A percentile compares a stretch with the other conserved stretches of the same genome.
phyloP scores from a whole-genome alignment of 2,797 vertebrate species.

The Sebastes itinus region DNA sequence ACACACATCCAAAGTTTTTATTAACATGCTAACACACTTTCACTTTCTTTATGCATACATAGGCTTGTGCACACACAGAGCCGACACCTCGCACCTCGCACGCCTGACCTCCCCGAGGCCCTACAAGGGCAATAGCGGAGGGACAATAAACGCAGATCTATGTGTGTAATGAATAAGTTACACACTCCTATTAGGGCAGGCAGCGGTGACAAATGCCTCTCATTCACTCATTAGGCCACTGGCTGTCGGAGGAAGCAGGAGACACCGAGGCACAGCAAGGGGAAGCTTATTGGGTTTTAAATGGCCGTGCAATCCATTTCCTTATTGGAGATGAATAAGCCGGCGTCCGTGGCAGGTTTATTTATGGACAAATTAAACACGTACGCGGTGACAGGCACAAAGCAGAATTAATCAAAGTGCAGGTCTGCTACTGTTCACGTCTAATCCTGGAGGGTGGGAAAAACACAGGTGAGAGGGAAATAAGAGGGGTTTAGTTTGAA shows the following conservation, averaged over 20 bases:
- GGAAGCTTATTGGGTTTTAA: constrained; percentile 79
- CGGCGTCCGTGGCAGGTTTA: constrained; percentile 56
- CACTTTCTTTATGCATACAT: neutral
- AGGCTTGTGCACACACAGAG: neutral
- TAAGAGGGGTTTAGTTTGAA: neutral
- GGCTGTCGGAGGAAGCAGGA: constrained; percentile 49
- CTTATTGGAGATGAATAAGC: constrained; percentile 77
- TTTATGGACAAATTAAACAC: constrained; percentile 69
- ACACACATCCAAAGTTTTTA: constrained; percentile 11
- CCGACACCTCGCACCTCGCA: constrained; percentile 26
- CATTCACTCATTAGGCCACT: constrained; percentile 79
- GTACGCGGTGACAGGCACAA: constrained; percentile 30
- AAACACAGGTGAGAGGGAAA: neutral
- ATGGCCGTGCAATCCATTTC: constrained; percentile 74
- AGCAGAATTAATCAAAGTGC: constrained; percentile 33
- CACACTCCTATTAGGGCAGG: constrained; percentile 72
- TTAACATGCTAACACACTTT: constrained; percentile 3
- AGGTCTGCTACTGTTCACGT: neutral
- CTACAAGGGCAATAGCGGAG: constrained; percentile 39
- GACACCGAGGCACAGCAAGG: constrained; percentile 16
- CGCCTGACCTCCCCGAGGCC: constrained; percentile 42
- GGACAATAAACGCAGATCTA: constrained; percentile 58
- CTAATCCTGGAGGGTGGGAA: neutral
- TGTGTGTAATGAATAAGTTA: constrained; percentile 80
- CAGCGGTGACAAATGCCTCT: constrained; percentile 78